These are phyloP conservation scores for Pollenia angustigena DNA, from an alignment of 2,888 invertebrate species.

Conservation along the genomic window DNA sequence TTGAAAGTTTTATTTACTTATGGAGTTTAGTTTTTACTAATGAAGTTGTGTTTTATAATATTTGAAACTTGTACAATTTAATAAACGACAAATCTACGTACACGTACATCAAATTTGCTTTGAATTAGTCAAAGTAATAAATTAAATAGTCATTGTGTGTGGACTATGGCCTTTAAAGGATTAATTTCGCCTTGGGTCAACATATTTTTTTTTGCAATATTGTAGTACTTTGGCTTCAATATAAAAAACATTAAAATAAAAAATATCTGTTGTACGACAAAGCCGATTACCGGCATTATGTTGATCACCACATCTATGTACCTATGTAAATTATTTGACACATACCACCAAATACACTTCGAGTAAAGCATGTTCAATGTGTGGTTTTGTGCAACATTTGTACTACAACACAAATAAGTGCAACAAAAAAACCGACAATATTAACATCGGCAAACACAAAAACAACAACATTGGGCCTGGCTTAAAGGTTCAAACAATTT, in stretches of 20 bases:
- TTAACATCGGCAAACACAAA: conserved; percentile 29
- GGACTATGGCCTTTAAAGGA: background rate
- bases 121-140: conserved; percentile 21
- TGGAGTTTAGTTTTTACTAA: no score
- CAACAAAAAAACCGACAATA: conserved; percentile 6
- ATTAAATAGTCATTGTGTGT: conserved; percentile 29
- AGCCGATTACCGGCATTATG: conserved; percentile 51
- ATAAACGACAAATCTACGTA: no score
- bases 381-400: conserved; percentile 68
- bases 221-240: conserved; percentile 23
- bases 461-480: conserved; percentile 27
- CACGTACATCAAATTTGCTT: no score
- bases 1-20: no score
- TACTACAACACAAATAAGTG: conserved; percentile 10
- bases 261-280: conserved; percentile 3
- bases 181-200: conserved; percentile 19
- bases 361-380: conserved; percentile 53
- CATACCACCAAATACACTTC: background rate
- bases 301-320: conserved; percentile 45
- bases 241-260: conserved; percentile 45
- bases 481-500: conserved; percentile 59
- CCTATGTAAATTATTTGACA: background rate
- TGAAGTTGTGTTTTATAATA: no score
- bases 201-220: conserved; percentile 17
- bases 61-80: background rate